A percentile compares a stretch with the other conserved stretches of the same genome.
Conservation (phyloP, 1,140 invertebrate genomes). For the Drosophila quadrilineata region DNA sequence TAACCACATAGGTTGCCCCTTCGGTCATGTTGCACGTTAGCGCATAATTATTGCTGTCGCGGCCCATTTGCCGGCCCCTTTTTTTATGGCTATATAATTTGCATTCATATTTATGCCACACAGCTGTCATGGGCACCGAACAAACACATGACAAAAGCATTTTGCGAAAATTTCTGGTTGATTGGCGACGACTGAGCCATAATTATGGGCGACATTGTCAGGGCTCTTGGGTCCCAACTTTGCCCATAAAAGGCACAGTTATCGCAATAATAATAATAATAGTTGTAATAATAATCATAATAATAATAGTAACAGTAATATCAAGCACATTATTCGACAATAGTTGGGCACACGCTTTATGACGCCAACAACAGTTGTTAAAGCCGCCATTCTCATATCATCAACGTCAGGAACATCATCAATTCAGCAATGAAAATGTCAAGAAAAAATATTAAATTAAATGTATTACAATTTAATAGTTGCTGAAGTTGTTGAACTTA, state of each 20-base stretch:
- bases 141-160: slow-evolving; percentile 6
- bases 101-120: slow-evolving; percentile 35
- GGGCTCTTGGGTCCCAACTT: slow-evolving; percentile 46
- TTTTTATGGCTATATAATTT: not conserved
- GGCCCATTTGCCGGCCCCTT: slow-evolving; percentile 36
- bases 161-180: not conserved
- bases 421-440: too few relatives aligned
- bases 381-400: slow-evolving; percentile 47
- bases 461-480: too few relatives aligned
- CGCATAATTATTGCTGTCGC: slow-evolving; percentile 42
- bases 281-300: slow-evolving; percentile 32
- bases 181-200: slow-evolving; percentile 28
- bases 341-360: slow-evolving; percentile 57
- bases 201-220: slow-evolving; percentile 54
- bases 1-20: too few relatives aligned
- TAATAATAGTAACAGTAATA: slow-evolving; percentile 36
- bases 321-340: slow-evolving; percentile 69
- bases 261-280: slow-evolving; percentile 48
- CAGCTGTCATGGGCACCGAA: slow-evolving; percentile 15
- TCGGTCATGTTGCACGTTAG: slow-evolving; percentile 3
- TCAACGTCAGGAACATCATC: slow-evolving; percentile 41
- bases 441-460: slow-evolving; percentile 27
- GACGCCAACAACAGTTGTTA: slow-evolving; percentile 68
- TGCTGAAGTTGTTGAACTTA: too few relatives aligned
- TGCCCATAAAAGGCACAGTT: slow-evolving; percentile 51